Base-by-base conservation (phyloP, 2,797 vertebrate genomes). In the Nasua narica region DNA sequence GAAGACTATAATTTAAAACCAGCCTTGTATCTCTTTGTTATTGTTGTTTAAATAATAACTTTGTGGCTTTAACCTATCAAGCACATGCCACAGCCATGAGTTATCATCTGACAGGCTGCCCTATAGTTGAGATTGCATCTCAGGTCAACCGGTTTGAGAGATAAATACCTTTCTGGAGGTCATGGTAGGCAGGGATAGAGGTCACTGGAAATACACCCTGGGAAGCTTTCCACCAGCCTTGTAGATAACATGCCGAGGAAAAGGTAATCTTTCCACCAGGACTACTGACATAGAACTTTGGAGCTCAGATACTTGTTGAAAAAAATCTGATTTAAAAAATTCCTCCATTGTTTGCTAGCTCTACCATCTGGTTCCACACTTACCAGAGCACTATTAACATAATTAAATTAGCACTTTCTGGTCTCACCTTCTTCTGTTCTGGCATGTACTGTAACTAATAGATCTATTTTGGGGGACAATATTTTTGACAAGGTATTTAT, bases 401-500 rank as follows among this genome's bases (percentile, higher is more conserved):
- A 98, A 98, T 98, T 98, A 97, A 98, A 96, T 98, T 96, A 98
- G 84, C 97, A 94, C 86, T 67, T 97, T 97, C 96, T 94, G 95
- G 35, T 97, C 70, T 87, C 91, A 92, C 67, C 97, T 96, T 97
- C 94, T 92, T 92, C 87, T 97, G 56, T 46, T 32, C 96, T 97
- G 94, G 77, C 56, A 50, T 95, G 62, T 92, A 96, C n/a, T 97
- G 18, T 50, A 97, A 96, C 70, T 97, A 97, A 97, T 96, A 96
- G 94, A 96, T 95, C 54, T 79, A 95, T 74, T 98, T 96, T 52
- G 72, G 91, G 94, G 58, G 25, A 90, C 7, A 27, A 83, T 95
- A 65, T 60, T 84, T 93, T 98, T 98, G 97, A 79, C 90, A 97
- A 87, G 90, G 84, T 93, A 97, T 96, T 98, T 92, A 89, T 52